Evolutionary conservation across 2,797 vertebrate genomes (phyloP).

Genomic region (Rhyacichthys aspro): DNA sequence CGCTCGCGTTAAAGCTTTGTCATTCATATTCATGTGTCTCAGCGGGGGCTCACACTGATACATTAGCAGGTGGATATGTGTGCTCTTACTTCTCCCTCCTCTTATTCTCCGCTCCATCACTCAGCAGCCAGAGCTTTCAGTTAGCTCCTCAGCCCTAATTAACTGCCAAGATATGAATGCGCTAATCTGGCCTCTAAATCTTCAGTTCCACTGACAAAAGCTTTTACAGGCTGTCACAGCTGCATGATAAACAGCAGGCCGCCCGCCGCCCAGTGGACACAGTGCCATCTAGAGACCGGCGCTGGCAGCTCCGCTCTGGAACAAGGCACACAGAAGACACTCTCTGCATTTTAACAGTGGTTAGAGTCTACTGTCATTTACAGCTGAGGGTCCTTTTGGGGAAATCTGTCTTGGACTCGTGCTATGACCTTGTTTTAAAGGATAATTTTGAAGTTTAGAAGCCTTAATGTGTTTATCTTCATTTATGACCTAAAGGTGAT

Average conservation of each 20-base stretch:
- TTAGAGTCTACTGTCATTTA: too few species aligned
- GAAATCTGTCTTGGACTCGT: too few species aligned
- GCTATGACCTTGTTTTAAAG: too few species aligned
- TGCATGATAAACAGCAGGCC: conserved; percentile 61
- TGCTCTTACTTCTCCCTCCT: conserved; percentile 52
- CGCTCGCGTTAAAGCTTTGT: conserved; percentile 24
- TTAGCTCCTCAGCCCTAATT: conserved; percentile 69
- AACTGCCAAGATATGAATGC: conserved; percentile 74
- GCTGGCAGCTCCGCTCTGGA: conserved; percentile 15
- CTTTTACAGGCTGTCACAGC: conserved; percentile 67
- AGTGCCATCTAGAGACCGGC: conserved; percentile 68
- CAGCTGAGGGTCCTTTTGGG: too few species aligned
- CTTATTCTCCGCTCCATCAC: conserved; percentile 56
- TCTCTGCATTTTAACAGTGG: not conserved
- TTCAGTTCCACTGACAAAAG: conserved; percentile 68
- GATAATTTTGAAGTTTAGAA: too few species aligned
- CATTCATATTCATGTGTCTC: conserved; percentile 38
- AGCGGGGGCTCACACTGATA: conserved; percentile 29
- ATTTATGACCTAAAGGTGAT: too few species aligned
- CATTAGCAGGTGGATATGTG: conserved; percentile 40
- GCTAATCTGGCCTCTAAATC: conserved; percentile 72
- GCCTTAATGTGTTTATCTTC: too few species aligned
- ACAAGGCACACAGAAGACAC: conserved; percentile 6
- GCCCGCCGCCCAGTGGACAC: conserved; percentile 46
- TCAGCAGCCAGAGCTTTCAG: conserved; percentile 60